phyloP scores from a whole-genome alignment of 2,113 vertebrate genomes.

The Scopus umbretta region DNA sequence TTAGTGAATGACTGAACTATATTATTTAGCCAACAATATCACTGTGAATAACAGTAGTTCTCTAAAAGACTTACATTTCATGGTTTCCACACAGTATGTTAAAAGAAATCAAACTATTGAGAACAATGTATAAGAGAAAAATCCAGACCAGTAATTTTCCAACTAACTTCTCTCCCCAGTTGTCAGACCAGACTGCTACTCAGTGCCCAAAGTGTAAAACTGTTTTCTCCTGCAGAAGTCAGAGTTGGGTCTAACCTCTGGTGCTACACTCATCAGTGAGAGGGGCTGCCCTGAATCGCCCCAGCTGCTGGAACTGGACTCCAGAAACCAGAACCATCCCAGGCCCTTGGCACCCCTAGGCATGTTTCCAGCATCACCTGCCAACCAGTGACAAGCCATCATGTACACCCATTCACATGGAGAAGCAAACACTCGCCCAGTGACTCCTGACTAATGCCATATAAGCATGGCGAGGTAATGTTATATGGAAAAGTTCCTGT shows the following conservation, averaged over 20 bases:
- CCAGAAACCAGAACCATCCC: not conserved
- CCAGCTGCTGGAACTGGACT: not conserved
- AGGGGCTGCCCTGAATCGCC: not conserved
- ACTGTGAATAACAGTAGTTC: not conserved
- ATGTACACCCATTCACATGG: not conserved
- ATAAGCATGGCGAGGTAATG: not conserved
- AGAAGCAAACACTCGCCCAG: not conserved
- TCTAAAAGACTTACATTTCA: not conserved
- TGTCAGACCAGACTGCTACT: not conserved
- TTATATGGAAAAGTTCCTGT: not conserved
- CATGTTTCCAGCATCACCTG: not conserved
- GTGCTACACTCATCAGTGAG: not conserved
- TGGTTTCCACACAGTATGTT: not conserved
- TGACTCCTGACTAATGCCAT: not conserved
- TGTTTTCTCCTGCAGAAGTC: not conserved
- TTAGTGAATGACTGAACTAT: not conserved
- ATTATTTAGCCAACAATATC: not conserved
- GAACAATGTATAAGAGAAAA: not conserved
- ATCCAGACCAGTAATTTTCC: not conserved
- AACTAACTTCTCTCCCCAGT: not conserved
- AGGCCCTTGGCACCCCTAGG: not conserved
- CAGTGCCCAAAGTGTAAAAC: not conserved
- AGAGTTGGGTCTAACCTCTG: not conserved
- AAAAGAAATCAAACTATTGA: not conserved
- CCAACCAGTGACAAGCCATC: not conserved